A percentile compares a stretch with the other conserved stretches of the same genome.
Evolutionary conservation across 2,113 vertebrate species (phyloP).

Genomic region (Rhineura floridana): DNA sequence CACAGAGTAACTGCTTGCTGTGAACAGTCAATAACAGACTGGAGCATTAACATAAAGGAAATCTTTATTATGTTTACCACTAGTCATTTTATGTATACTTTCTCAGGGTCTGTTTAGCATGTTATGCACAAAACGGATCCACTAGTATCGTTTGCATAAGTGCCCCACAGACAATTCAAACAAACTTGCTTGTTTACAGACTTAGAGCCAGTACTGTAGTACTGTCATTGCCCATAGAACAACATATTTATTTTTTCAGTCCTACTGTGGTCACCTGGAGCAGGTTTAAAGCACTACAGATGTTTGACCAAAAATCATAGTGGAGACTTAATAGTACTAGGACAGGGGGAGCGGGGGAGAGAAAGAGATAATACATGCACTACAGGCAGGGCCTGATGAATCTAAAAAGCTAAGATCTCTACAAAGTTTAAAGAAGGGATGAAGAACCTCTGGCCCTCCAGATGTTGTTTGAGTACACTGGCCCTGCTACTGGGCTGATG

Average conservation of each 20-base stretch:
- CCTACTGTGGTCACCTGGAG: neutral
- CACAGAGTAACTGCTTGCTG: neutral
- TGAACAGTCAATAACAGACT: neutral
- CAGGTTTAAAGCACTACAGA: neutral
- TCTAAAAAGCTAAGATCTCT: neutral
- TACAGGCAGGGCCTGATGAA: neutral
- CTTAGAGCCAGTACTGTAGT: neutral
- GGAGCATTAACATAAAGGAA: neutral
- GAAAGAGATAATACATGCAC: neutral
- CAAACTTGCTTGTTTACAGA: slow-evolving; percentile 20
- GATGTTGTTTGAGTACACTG: neutral
- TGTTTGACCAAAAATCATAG: neutral
- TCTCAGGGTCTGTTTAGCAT: neutral
- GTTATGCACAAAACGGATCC: neutral
- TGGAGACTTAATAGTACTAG: too few relatives aligned
- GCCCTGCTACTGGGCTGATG: neutral
- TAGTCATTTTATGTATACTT: neutral
- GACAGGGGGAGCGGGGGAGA: too few relatives aligned
- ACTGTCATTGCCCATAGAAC: neutral
- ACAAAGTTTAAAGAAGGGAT: neutral
- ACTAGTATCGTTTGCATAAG: neutral
- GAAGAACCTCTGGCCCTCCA: neutral
- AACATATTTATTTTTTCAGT: neutral
- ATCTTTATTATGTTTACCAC: neutral
- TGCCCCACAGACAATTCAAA: slow-evolving; percentile 12